phyloP scores from a whole-genome alignment of 1,140 invertebrate species.

The Drosophila pruinosa region DNA sequence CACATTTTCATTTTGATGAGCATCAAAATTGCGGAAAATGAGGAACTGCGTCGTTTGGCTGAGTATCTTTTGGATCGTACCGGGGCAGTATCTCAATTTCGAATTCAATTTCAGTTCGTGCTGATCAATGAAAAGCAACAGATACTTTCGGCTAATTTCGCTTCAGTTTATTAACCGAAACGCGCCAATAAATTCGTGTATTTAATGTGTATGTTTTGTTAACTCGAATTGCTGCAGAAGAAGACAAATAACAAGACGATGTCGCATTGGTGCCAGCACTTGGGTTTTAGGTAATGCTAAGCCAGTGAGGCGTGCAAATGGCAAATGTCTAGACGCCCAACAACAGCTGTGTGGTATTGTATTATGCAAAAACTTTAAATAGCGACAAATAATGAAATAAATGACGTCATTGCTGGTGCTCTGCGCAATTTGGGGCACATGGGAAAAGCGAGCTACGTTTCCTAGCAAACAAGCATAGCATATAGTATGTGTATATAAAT shows the following conservation, averaged over 20 bases:
- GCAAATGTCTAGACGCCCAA: conserved; percentile 53
- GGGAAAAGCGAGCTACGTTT: conserved; percentile 21
- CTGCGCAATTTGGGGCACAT: conserved; percentile 38
- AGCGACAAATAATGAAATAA: conserved; percentile 18
- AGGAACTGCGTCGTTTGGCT: conserved; percentile 19
- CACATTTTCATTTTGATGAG: conserved; percentile 58
- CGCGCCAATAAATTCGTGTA: conserved; percentile 39
- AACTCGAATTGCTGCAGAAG: conserved; percentile 10
- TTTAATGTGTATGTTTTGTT: conserved; percentile 29
- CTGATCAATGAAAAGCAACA: conserved; percentile 61
- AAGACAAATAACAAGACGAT: conserved; percentile 24
- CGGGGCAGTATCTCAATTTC: conserved; percentile 39
- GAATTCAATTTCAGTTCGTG: conserved; percentile 27
- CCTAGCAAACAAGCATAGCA: conserved; percentile 28
- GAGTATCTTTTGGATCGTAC: conserved; percentile 32
- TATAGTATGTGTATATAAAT: not conserved
- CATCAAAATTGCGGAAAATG: conserved; percentile 12
- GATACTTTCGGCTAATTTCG: conserved; percentile 33
- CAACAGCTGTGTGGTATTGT: conserved; percentile 17
- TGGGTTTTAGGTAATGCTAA: conserved; percentile 68
- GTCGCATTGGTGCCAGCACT: conserved; percentile 65
- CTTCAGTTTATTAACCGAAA: conserved; percentile 52
- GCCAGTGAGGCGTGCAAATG: conserved; percentile 16
- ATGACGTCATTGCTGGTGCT: conserved; percentile 23
- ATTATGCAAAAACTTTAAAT: conserved; percentile 42